phyloP scores from a whole-genome alignment of 2,113 vertebrate species.

The Petrocephalus zakoni region DNA sequence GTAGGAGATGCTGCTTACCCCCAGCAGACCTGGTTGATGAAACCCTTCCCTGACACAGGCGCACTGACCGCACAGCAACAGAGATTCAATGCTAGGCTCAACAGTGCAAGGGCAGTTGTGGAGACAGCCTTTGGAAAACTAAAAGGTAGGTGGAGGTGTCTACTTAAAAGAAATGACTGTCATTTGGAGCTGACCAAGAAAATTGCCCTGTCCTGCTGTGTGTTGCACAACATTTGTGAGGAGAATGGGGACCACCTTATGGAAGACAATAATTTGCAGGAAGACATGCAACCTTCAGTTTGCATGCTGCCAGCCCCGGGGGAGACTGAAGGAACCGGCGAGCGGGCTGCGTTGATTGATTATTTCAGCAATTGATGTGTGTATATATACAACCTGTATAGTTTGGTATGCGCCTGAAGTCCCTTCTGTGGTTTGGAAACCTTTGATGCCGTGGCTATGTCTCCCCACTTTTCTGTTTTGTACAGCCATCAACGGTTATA shows the following conservation, averaged over 20 bases:
- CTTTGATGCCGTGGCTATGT: background rate
- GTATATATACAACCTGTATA: background rate
- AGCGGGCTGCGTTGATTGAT: background rate
- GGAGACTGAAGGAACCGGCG: background rate
- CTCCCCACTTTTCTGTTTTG: background rate
- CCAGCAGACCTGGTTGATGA: slow-evolving; percentile 31
- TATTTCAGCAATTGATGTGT: background rate
- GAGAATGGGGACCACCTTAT: slow-evolving; percentile 17
- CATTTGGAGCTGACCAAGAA: slow-evolving; percentile 29
- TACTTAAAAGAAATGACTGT: slow-evolving; percentile 32
- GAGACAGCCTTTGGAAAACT: slow-evolving; percentile 17
- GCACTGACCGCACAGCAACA: slow-evolving; percentile 18
- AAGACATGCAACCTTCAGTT: slow-evolving; percentile 8
- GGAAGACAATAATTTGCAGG: background rate
- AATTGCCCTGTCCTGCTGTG: slow-evolving; percentile 30
- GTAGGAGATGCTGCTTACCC: slow-evolving; percentile 30
- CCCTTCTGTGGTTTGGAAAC: background rate
- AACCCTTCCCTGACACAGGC: slow-evolving; percentile 24
- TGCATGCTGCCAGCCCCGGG: background rate
- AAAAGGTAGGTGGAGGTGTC: slow-evolving; percentile 28
- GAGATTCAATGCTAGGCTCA: background rate
- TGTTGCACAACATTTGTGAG: slow-evolving; percentile 31
- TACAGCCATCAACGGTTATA: background rate
- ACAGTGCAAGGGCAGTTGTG: slow-evolving; percentile 12
- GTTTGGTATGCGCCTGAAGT: no score